Conservation (phyloP, 2,113 vertebrate species). For the Microcebus ravelobensis region DNA sequence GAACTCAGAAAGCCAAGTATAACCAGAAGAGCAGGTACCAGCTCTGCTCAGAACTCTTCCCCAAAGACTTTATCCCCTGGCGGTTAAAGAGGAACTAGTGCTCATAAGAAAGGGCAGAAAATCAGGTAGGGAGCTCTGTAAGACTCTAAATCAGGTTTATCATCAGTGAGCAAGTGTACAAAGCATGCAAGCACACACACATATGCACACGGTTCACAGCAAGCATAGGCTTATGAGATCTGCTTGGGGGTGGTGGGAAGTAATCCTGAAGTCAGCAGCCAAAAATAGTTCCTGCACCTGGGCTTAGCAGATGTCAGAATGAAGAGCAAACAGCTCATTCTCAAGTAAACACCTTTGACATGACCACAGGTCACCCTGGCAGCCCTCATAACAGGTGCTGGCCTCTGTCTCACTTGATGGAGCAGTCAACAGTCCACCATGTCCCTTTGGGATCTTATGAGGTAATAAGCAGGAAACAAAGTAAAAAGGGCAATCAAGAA, state of each 20-base stretch:
- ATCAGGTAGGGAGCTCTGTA: neutral
- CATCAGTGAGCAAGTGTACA: neutral
- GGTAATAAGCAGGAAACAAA: neutral
- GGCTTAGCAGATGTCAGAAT: conserved; percentile 12
- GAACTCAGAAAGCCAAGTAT: neutral
- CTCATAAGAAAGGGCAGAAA: neutral
- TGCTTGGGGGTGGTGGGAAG: neutral
- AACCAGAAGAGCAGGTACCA: neutral
- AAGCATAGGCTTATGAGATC: neutral
- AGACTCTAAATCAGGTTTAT: neutral
- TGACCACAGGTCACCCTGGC: neutral
- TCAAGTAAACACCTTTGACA: conserved; percentile 10
- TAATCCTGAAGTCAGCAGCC: neutral
- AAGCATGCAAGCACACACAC: neutral
- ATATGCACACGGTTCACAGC: neutral
- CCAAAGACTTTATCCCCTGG: neutral
- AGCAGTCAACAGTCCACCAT: neutral
- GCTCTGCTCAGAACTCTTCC: neutral
- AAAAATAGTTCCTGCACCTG: conserved; percentile 36
- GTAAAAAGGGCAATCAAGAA: neutral
- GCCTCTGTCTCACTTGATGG: neutral
- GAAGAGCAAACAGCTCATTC: neutral
- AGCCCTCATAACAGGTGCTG: neutral
- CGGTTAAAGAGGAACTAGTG: neutral
- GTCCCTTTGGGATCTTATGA: neutral